Evolutionary conservation across 2,888 invertebrate species (phyloP).

Genomic region (Rhingia campestris): DNA sequence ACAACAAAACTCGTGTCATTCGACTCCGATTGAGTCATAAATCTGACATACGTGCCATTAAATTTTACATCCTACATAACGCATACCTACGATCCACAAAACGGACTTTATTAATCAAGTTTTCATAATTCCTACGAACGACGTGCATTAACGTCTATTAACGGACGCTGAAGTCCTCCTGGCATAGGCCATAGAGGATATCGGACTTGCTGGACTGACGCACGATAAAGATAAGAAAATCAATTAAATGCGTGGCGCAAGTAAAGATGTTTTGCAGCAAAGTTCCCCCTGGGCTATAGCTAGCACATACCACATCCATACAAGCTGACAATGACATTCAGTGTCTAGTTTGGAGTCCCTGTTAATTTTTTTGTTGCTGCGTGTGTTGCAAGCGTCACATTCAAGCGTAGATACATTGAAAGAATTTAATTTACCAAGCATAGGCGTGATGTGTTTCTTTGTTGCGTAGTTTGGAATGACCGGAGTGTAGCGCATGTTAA

Average conservation of each 20-base stretch:
- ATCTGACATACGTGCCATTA: conserved; percentile 25
- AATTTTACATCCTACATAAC: conserved; percentile 49
- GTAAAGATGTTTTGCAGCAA: conserved; percentile 34
- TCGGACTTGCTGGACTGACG: conserved; percentile 51
- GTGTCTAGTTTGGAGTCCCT: conserved; percentile 41
- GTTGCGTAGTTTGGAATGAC: conserved; percentile 6
- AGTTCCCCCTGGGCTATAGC: conserved; percentile 2
- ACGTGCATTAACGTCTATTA: conserved; percentile 51
- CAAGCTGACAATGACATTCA: conserved; percentile 59
- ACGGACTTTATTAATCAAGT: conserved; percentile 9
- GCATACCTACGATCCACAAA: conserved; percentile 5
- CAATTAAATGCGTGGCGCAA: conserved; percentile 63
- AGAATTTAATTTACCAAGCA: background rate
- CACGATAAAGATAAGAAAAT: conserved; percentile 69
- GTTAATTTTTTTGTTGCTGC: conserved; percentile 3
- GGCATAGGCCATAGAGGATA: conserved; percentile 36
- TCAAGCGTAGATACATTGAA: background rate
- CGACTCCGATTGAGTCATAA: conserved; percentile 49
- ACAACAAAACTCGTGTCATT: conserved; percentile 42
- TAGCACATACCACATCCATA: background rate
- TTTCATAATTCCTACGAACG: conserved; percentile 2
- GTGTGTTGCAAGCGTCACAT: background rate
- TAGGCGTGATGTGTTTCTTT: conserved; percentile 11
- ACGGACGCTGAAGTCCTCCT: conserved; percentile 30
- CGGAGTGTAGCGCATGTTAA: background rate